Base-by-base conservation (phyloP, 2,888 invertebrate species). In the Polydesmus complanatus region DNA sequence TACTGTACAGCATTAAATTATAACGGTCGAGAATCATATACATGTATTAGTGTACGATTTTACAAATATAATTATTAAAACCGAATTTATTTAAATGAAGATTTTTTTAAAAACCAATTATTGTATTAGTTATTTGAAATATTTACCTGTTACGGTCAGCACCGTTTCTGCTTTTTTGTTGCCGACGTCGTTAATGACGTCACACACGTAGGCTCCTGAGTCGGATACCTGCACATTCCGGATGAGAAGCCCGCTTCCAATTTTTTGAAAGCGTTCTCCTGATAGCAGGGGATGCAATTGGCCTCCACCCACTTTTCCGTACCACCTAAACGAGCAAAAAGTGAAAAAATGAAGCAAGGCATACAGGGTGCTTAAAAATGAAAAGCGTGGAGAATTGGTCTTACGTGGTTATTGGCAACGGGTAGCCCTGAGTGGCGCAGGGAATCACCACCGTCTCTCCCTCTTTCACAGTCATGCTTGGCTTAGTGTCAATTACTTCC, bases 141-240 rank as follows among this genome's bases (percentile, higher is more conserved):
- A 60, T 73, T 74, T 73, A 86, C 86, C 84, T 27, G 61, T 61
- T n/a, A 61, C 61, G n/a, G 61, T 61, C 26, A 61, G 51, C 19
- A 57, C 53, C 5, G 61, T 61, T 52, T 61, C 61, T 22, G 49
- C 61, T 25, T 52, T 50, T 57, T 61, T 61, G 19, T 51, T 61
- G 8, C 61, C 61, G 22, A 61, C 57, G 19, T 61, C 61, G 22
- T 61, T 61, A 49, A 49, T 51, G 57, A 57, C 61, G 27, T 61
- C 61, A 23, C 61, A 61, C 2, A 61, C 61, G 49, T 61, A 61
- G 11, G 53, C 49, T 23, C 57, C 57, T 8, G 61, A 61, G 27
- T 61, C 61, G 3, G 61, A 61, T 18, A 61, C 56, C 18, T 57
- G 47, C 18, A 61, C 37, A 48, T 61, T 52, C 21, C 51, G 58